Percentiles rank a stretch among this genome's conserved stretches.
phyloP scores from a whole-genome alignment of 1,140 invertebrate species.

The Drosophila tsacasi region DNA sequence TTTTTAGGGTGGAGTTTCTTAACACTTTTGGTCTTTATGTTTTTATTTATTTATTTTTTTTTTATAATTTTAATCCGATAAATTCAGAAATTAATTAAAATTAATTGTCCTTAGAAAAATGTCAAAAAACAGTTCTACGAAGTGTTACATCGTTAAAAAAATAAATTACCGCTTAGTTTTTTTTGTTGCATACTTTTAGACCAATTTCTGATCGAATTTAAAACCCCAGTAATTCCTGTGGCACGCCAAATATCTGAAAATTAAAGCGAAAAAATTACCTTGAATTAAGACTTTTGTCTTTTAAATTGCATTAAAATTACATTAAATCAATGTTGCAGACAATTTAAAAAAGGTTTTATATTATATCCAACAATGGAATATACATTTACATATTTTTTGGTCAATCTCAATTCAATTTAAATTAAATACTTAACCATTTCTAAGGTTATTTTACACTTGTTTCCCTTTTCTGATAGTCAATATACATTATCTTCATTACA shows the following conservation, averaged over 20 bases:
- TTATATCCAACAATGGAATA: too few relatives aligned
- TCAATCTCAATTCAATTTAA: neutral
- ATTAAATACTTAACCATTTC: neutral
- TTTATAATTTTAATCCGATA: neutral
- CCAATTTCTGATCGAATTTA: neutral
- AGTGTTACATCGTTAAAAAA: too few relatives aligned
- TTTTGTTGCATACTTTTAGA: neutral
- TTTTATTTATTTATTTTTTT: neutral
- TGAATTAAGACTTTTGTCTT: too few relatives aligned
- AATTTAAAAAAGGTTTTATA: too few relatives aligned
- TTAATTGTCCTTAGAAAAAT: neutral
- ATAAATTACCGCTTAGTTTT: neutral
- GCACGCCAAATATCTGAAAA: too few relatives aligned
- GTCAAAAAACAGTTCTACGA: neutral
- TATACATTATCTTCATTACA: slow-evolving; percentile 8
- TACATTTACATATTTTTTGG: too few relatives aligned
- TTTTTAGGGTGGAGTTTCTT: neutral
- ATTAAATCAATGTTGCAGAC: too few relatives aligned
- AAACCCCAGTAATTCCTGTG: neutral
- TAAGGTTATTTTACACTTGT: neutral
- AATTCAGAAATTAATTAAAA: neutral
- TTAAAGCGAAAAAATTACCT: too few relatives aligned
- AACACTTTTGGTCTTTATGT: too few relatives aligned
- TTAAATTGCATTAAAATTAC: too few relatives aligned
- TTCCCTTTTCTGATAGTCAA: neutral